Evolutionary conservation across 2,113 vertebrate species (phyloP).

Genomic region (Origma solitaria): DNA sequence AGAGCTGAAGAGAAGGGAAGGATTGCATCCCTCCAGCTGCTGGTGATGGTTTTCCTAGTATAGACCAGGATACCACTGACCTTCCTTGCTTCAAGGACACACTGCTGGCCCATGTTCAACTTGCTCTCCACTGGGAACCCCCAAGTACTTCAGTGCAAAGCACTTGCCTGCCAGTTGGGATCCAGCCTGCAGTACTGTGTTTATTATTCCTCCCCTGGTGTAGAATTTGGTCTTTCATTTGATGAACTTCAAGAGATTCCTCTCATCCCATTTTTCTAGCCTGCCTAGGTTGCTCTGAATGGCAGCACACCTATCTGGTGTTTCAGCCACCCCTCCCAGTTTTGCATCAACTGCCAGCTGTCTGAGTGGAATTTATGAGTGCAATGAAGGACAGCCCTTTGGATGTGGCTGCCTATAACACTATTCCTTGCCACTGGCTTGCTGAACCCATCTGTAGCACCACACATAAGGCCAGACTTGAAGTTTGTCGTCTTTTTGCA

Average conservation of each 20-base stretch:
- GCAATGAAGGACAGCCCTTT: background rate
- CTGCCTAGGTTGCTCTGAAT: background rate
- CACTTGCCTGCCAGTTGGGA: background rate
- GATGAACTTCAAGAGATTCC: background rate
- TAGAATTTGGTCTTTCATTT: background rate
- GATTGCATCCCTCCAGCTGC: background rate
- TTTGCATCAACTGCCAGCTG: background rate
- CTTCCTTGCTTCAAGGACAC: background rate
- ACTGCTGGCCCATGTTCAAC: background rate
- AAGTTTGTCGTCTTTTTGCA: background rate
- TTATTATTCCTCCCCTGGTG: background rate
- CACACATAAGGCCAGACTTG: fast-evolving
- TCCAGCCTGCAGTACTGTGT: background rate
- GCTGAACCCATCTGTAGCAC: background rate
- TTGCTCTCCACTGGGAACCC: background rate
- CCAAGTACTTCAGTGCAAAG: background rate
- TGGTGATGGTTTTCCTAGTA: background rate
- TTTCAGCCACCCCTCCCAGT: background rate
- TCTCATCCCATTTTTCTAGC: background rate
- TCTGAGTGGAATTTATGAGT: background rate
- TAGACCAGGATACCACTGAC: background rate
- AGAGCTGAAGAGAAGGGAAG: background rate
- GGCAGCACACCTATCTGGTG: background rate
- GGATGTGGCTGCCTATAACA: background rate
- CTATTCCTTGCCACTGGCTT: background rate